Conservation (phyloP, 2,888 invertebrate genomes). For the Phortica magna region DNA sequence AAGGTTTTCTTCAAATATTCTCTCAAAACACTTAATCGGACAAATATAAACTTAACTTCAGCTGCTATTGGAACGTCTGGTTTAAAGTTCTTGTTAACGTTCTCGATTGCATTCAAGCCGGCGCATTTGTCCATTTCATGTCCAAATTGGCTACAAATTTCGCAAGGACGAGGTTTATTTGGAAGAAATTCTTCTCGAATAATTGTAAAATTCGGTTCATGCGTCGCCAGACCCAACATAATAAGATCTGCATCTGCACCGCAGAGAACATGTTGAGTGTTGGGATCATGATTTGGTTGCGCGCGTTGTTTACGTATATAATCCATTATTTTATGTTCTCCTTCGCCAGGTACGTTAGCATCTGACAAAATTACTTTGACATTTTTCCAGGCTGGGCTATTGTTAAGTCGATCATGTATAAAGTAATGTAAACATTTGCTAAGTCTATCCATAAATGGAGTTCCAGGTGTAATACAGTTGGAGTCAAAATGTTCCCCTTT, state of each 20-base stretch:
- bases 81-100: constrained; percentile 77
- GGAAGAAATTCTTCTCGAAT: constrained; percentile 99
- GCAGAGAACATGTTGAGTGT: constrained; percentile 97
- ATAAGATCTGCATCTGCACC: constrained; percentile 99
- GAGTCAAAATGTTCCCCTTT: constrained; percentile 98
- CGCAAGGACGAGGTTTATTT: constrained; percentile 96
- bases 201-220: constrained; percentile 99
- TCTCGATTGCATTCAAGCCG: constrained; percentile 83
- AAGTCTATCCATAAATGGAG: constrained; percentile 96
- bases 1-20: constrained; percentile 96
- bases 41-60: constrained; percentile 94
- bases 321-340: constrained; percentile 99
- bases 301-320: constrained; percentile 96
- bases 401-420: constrained; percentile 83
- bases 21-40: constrained; percentile 93
- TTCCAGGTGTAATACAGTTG: constrained; percentile 99
- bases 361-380: constrained; percentile 98
- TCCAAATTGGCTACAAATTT: constrained; percentile 93
- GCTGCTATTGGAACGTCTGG: constrained; percentile 82
- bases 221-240: constrained; percentile 98
- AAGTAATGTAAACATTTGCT: constrained; percentile 85
- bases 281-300: constrained; percentile 97
- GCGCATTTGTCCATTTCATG: constrained; percentile 97
- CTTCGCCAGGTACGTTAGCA: constrained; percentile 98
- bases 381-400: constrained; percentile 95